These are phyloP conservation scores for Tanaodytes sp. DNA, from an alignment of 2,888 invertebrate species.

Conservation along the genomic window DNA sequence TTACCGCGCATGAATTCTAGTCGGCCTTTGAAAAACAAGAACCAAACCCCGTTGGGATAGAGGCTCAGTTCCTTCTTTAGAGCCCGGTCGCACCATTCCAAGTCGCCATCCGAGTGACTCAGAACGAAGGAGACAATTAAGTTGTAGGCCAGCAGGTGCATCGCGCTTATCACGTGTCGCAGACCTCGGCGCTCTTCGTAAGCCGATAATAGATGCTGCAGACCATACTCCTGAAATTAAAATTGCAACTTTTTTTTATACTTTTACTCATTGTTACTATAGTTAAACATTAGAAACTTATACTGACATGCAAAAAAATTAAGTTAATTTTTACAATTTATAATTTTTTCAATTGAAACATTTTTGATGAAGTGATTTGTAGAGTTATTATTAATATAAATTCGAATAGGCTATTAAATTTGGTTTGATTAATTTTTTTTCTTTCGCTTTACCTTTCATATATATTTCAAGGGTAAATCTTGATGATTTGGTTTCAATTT, in stretches of 20 bases:
- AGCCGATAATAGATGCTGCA: conserved; percentile 83
- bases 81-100: conserved; percentile 83
- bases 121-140: conserved; percentile 87
- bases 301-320: too few relatives aligned
- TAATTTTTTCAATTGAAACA: too few relatives aligned
- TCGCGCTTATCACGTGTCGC: conserved; percentile 88
- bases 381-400: too few relatives aligned
- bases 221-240: conserved; percentile 79
- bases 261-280: background rate
- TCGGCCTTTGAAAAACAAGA: conserved; percentile 91
- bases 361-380: too few relatives aligned
- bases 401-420: too few relatives aligned
- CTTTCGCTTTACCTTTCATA: too few relatives aligned
- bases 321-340: too few relatives aligned
- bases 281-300: too few relatives aligned
- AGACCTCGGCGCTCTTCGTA: conserved; percentile 82
- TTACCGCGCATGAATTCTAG: conserved; percentile 87
- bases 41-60: conserved; percentile 90
- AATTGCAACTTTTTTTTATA: background rate
- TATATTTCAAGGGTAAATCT: too few relatives aligned
- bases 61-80: conserved; percentile 82
- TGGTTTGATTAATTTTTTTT: too few relatives aligned
- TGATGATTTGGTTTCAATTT: too few relatives aligned
- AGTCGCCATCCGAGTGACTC: conserved; percentile 86
- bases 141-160: conserved; percentile 90